phyloP scores from a whole-genome alignment of 2,113 vertebrate genomes.

The Austrofundulus limnaeus region DNA sequence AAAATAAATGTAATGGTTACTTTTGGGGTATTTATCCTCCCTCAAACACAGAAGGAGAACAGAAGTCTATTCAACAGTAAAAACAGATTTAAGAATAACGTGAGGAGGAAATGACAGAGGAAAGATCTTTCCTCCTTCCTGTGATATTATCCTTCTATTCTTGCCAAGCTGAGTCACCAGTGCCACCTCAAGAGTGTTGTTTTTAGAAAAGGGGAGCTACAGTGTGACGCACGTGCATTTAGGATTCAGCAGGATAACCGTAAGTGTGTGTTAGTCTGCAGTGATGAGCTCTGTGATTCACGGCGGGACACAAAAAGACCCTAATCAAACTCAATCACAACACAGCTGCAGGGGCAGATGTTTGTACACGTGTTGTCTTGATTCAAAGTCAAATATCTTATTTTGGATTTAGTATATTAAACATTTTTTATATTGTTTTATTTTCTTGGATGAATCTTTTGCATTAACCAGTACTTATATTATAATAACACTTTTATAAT shows the following conservation, averaged over 20 bases:
- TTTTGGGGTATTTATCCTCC: not conserved
- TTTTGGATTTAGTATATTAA: slow-evolving; percentile 34
- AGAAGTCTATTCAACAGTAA: slow-evolving; percentile 9
- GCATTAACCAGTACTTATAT: too few relatives aligned
- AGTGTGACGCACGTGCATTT: slow-evolving; percentile 33
- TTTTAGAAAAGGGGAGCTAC: slow-evolving; percentile 13
- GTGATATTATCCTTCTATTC: slow-evolving; percentile 12
- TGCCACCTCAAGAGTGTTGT: slow-evolving; percentile 16
- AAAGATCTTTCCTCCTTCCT: slow-evolving; percentile 14
- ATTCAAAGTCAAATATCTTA: slow-evolving; percentile 40
- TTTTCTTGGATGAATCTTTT: too few relatives aligned
- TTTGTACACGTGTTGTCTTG: slow-evolving; percentile 18
- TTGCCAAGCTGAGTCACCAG: slow-evolving; percentile 37
- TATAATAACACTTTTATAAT: too few relatives aligned
- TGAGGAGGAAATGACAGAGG: slow-evolving; percentile 11
- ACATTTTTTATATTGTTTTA: too few relatives aligned
- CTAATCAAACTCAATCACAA: slow-evolving; percentile 58
- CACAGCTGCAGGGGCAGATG: slow-evolving; percentile 60
- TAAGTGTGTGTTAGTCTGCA: slow-evolving; percentile 37
- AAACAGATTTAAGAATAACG: not conserved
- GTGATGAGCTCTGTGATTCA: slow-evolving; percentile 52
- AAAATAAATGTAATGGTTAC: slow-evolving; percentile 1
- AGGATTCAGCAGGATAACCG: slow-evolving; percentile 33
- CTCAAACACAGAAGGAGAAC: not conserved
- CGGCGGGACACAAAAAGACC: slow-evolving; percentile 55